Percentiles rank a stretch among this genome's conserved stretches.
These are phyloP conservation scores for Rhinatrema bivittatum DNA, from an alignment of 2,797 vertebrate genomes.

Conservation along the genomic window DNA sequence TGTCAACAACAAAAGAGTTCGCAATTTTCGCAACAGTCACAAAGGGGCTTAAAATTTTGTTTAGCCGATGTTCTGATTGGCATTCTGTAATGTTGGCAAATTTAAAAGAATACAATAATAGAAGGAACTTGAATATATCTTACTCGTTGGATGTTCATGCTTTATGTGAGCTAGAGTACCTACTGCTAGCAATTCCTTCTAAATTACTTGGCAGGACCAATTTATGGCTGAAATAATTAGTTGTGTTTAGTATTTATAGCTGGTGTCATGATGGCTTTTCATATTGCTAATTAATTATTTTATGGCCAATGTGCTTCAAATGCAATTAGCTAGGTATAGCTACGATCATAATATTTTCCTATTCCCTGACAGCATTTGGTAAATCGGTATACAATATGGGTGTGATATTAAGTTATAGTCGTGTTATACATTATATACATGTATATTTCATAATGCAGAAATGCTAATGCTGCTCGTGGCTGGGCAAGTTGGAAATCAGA, in stretches of 20 bases:
- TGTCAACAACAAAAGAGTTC: slow-evolving; percentile 58
- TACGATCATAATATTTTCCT: slow-evolving; percentile 44
- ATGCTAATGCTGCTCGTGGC: no score
- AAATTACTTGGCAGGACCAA: slow-evolving; percentile 33
- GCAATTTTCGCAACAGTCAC: slow-evolving; percentile 46
- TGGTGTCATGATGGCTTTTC: slow-evolving; percentile 36
- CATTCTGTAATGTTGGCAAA: slow-evolving; percentile 24
- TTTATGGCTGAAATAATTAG: slow-evolving; percentile 53
- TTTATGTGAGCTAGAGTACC: neutral
- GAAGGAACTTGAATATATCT: slow-evolving; percentile 16
- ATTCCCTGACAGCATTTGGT: slow-evolving; percentile 35
- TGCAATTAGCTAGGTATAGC: slow-evolving; percentile 38
- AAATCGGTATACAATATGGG: slow-evolving; percentile 35
- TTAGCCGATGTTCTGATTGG: slow-evolving; percentile 44
- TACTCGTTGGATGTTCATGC: slow-evolving; percentile 1
- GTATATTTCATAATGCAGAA: no score
- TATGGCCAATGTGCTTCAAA: slow-evolving; percentile 42
- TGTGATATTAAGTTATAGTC: slow-evolving; percentile 37
- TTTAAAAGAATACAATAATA: slow-evolving; percentile 30
- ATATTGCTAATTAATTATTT: slow-evolving; percentile 44
- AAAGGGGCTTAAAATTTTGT: slow-evolving; percentile 48
- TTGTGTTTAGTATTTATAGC: slow-evolving; percentile 44
- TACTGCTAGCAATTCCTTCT: slow-evolving; percentile 23
- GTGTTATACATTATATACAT: slow-evolving; percentile 36
- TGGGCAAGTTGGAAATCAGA: no score